phyloP scores from a whole-genome alignment of 2,888 invertebrate species.

The Acrobasis repandana region DNA sequence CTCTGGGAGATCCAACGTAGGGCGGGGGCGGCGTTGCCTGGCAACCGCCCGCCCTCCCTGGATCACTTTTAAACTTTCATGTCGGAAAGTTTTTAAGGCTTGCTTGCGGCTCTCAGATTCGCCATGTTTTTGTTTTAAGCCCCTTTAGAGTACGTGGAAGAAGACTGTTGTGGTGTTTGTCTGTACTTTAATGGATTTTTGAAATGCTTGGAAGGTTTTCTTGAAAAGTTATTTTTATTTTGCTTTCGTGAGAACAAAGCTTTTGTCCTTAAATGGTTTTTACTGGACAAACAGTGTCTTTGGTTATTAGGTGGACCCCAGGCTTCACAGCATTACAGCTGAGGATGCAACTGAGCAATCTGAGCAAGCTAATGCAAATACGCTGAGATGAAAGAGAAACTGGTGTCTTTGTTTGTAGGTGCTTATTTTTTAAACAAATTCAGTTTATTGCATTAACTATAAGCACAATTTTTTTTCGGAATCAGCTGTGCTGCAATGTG shows the following conservation, averaged over 20 bases:
- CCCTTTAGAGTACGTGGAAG: conserved; percentile 42
- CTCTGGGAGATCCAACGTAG: conserved; percentile 74
- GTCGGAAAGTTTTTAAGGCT: conserved; percentile 81
- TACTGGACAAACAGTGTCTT: too few species aligned
- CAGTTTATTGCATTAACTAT: too few species aligned
- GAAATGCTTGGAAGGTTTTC: neutral
- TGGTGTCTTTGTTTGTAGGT: too few species aligned
- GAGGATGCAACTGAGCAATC: too few species aligned
- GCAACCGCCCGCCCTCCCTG: conserved; percentile 63
- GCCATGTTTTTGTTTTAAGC: conserved; percentile 73
- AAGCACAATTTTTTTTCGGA: too few species aligned
- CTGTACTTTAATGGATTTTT: conserved; percentile 8
- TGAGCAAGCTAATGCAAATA: too few species aligned
- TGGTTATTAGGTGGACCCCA: too few species aligned
- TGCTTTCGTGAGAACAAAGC: neutral
- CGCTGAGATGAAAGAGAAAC: too few species aligned
- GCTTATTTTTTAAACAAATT: too few species aligned
- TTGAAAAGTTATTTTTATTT: neutral
- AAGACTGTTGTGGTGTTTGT: conserved; percentile 15
- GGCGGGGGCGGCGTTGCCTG: conserved; percentile 71
- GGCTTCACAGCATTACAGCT: too few species aligned
- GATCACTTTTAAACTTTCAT: conserved; percentile 83
- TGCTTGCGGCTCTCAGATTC: conserved; percentile 75
- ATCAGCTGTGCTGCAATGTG: too few species aligned
- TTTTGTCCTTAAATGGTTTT: too few species aligned